These are phyloP conservation scores for Rhadinocentrus ornatus DNA, from an alignment of 2,797 vertebrate species.

Conservation along the genomic window DNA sequence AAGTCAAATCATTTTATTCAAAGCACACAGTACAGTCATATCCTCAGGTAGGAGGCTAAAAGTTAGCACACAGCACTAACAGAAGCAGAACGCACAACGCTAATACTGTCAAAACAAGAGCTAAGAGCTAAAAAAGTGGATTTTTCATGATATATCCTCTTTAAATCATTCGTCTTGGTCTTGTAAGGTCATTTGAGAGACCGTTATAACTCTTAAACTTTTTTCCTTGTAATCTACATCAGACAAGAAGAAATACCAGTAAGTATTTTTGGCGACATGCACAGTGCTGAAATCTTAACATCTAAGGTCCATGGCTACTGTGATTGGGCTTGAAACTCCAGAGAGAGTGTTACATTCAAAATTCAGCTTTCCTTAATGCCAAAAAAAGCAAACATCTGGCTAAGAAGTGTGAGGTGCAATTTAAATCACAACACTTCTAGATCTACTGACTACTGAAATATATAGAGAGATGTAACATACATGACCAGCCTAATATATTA, in stretches of 20 bases:
- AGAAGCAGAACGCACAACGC: too few species aligned
- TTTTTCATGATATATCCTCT: too few species aligned
- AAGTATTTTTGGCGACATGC: conserved; percentile 61
- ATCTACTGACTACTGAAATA: conserved; percentile 44
- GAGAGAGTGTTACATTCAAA: conserved; percentile 47
- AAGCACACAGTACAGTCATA: too few species aligned
- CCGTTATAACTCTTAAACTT: conserved; percentile 66
- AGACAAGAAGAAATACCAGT: conserved; percentile 57
- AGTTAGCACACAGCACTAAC: too few species aligned
- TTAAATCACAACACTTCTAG: conserved; percentile 28
- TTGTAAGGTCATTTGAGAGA: conserved; percentile 58
- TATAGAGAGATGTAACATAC: background rate
- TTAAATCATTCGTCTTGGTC: conserved; percentile 56
- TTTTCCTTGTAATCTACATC: conserved; percentile 59
- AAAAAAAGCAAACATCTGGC: conserved; percentile 67
- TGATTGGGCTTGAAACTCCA: conserved; percentile 46
- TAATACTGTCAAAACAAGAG: too few species aligned
- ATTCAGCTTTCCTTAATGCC: conserved; percentile 57
- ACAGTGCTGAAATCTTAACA: conserved; percentile 50
- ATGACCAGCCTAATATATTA: conserved; percentile 29
- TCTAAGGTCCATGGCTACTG: conserved; percentile 40
- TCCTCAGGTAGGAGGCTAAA: too few species aligned
- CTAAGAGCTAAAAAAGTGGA: too few species aligned
- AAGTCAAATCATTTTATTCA: too few species aligned
- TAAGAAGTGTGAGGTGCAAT: conserved; percentile 54